Evolutionary conservation across 2,797 vertebrate species (phyloP), one percentile per base, ranked within the genome.

Genomic region (Siniperca obscura): DNA sequence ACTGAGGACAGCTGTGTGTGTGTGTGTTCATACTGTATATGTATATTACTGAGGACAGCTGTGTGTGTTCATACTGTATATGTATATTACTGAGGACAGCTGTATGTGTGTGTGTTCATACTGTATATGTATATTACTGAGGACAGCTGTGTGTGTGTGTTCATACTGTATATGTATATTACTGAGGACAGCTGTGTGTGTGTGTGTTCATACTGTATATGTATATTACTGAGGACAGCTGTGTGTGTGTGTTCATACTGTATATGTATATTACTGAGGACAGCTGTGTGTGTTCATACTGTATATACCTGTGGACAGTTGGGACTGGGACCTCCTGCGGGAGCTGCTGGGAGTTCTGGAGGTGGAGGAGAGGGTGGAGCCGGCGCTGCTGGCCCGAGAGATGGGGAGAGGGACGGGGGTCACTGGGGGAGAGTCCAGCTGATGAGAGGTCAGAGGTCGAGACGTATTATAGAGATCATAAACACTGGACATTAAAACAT

Each of bases 341-440:
- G 94, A 81, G 75, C 82, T 82, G 81, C 88, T 92, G 85, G 94
- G 77, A 0, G 93, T 92, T 30, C 94, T 94, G 88, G 94, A 94
- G 78, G 91, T 42, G 1, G 93, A 91, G 64, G 95, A 94, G 27
- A 96, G 92, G 22, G 94, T 93, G 76, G 95, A 95, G 69, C 95
- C 94, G 5, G 93, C 93, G 2, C 95, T 96, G 94, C 95, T 96
- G 70, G 95, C 95, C 52, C 95, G 93, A 55, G 95, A 95, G 86
- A 95, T 94, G 81, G 95, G 94, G 56, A 96, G 92, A 13, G 93
- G 94, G 25, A 92, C 84, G 0, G 95, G 96, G n/a, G 95, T 96
- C 56, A 93, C 90, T 0, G 95, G 96, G 30, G 95, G 95, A 0
- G 95, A 96, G 87, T 96, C 96, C 92, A 95, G 90, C 95, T 96